Evolutionary conservation across 1,140 invertebrate genomes (phyloP), one percentile per base, ranked within the genome.

Genomic region (Brachionus koreanus): DNA sequence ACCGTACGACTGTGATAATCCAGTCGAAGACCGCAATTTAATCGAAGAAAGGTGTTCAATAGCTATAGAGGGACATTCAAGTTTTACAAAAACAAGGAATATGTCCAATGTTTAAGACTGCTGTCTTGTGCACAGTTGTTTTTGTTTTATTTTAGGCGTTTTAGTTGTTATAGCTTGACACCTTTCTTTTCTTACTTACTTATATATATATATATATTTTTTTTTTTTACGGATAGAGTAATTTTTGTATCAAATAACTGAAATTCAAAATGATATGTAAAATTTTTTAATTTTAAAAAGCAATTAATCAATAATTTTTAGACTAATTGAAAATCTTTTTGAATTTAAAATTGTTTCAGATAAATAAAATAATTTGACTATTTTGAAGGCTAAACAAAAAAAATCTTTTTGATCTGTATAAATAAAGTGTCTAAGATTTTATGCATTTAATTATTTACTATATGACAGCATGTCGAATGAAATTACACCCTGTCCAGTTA

Each of bases 21-120:
- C n/a, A 33, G 19, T 79, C 4, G 76, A 65, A 39, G 76, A 79
- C 39, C 61, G 49, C 2, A 0, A 79, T 25, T 25, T 61, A 33
- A 65, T 79, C 39, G 76, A 79, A 29, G 49, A 65, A 79, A 79
- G 76, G 76, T 79, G 76, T 43, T 79, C 76, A 61, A 65, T 79
- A 79, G 76, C 76, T 29, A 79, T 79, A 35, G 76, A 79, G 57
- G 76, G 76, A 37, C 76, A 79, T 65, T 79, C 76, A 4, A 74
- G 69, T 74, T 74, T 74, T 46, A 46, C 69, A 29, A 74, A 74
- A 46, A 74, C 69, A 46, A 43, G 69, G 25, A 74, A 42, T 25
- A 25, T 74, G 23, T 37, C 69, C 39, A 49, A 74, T 74, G 25
- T 74, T 46, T 74, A 49, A 65, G 61, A 65, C 61, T 3, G 5